Conservation (phyloP, 2,888 invertebrate species). For the Hirtodrosophila confusa region DNA sequence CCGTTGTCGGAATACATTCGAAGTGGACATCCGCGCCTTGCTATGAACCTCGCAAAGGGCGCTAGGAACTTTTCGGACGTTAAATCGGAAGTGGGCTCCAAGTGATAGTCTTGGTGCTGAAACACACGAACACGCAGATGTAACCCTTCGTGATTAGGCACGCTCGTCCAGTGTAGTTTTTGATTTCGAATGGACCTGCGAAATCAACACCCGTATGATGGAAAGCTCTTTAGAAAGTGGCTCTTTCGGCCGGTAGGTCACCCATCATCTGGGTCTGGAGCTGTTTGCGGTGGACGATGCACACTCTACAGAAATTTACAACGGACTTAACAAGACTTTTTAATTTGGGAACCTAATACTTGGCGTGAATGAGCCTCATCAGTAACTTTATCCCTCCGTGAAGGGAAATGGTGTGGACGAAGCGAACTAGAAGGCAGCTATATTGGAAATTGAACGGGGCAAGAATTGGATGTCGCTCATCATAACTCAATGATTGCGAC, state of each 20-base stretch:
- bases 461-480: conserved; percentile 4
- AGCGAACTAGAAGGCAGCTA: neutral
- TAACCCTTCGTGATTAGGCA: neutral
- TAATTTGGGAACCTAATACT: no score
- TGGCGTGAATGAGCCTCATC: conserved; percentile 1
- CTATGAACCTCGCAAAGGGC: no score
- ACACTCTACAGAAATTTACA: conserved; percentile 1
- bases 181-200: neutral
- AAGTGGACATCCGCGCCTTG: no score
- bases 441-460: neutral
- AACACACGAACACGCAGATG: neutral
- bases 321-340: no score
- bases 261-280: conserved; percentile 7
- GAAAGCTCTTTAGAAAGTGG: neutral
- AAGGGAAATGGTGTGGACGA: conserved; percentile 1
- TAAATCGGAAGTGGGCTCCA: no score
- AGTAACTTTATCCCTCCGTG: conserved; percentile 1
- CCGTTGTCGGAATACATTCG: no score
- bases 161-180: neutral
- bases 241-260: neutral
- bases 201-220: conserved; percentile 1
- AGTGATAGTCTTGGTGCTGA: no score
- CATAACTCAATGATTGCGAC: neutral
- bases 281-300: neutral
- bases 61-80: no score